A percentile compares a stretch with the other conserved stretches of the same genome.
These are phyloP conservation scores for Actinernus sp. DNA, from an alignment of 92 coral and sea anemone species.

Conservation along the genomic window DNA sequence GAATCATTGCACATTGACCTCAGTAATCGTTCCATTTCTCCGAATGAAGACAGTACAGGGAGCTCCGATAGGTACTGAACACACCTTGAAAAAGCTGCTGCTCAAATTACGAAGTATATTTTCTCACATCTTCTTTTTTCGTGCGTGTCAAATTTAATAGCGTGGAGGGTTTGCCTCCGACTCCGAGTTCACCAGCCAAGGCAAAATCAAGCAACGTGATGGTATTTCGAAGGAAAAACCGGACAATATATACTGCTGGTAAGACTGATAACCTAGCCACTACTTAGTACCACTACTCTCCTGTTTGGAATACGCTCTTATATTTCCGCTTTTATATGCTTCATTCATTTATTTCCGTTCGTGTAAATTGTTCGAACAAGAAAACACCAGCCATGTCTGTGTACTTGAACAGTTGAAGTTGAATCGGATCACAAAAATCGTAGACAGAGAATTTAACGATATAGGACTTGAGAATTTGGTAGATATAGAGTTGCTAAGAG, in stretches of 20 bases:
- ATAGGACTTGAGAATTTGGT: too few relatives aligned
- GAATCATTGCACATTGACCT: conserved; percentile 21
- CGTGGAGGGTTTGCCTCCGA: conserved; percentile 31
- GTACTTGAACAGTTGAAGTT: too few relatives aligned
- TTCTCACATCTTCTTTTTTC: neutral
- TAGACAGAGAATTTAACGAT: too few relatives aligned
- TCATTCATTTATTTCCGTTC: too few relatives aligned
- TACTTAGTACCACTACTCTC: too few relatives aligned
- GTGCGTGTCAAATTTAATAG: conserved; percentile 15
- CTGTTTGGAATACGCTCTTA: too few relatives aligned
- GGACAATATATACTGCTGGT: conserved; percentile 91
- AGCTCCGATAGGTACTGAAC: conserved; percentile 68
- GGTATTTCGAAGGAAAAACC: conserved; percentile 70
- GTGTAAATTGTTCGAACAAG: too few relatives aligned
- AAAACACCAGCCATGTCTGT: too few relatives aligned
- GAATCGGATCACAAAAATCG: too few relatives aligned
- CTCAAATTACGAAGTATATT: neutral
- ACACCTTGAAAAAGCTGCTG: neutral
- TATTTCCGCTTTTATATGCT: too few relatives aligned
- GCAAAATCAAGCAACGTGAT: conserved; percentile 60
- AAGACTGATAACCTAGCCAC: too few relatives aligned
- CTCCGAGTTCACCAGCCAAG: conserved; percentile 69
- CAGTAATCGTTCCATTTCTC: conserved; percentile 63
- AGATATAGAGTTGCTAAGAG: too few relatives aligned
- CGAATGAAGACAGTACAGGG: conserved; percentile 73